A percentile compares a stretch with the other conserved stretches of the same genome.
Conservation (phyloP, 37 sponge, comb jelly and placozoan species). For the Chondrilla cf. caribensis region DNA sequence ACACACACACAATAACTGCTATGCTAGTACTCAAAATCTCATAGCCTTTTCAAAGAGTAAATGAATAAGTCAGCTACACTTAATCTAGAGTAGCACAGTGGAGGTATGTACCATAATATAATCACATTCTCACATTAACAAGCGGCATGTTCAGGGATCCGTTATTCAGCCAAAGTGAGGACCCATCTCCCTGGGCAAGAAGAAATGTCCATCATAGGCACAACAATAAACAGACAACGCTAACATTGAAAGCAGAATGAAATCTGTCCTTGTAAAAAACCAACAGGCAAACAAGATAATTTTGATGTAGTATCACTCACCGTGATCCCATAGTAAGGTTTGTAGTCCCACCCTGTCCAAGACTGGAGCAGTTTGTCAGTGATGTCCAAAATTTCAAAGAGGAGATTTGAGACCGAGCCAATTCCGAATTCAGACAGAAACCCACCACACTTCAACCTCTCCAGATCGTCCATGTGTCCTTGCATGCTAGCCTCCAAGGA, state of each 20-base stretch:
- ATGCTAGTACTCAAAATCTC: too few relatives aligned
- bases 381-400: constrained; percentile 37
- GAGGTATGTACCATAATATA: too few relatives aligned
- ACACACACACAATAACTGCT: too few relatives aligned
- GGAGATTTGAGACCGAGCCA: background rate
- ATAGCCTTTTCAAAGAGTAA: too few relatives aligned
- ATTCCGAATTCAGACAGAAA: constrained; percentile 29
- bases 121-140: background rate
- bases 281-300: background rate
- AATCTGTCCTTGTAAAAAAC: background rate
- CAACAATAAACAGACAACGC: constrained; percentile 1
- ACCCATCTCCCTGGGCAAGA: constrained; percentile 30
- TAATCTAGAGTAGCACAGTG: too few relatives aligned
- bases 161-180: constrained; percentile 56
- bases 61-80: too few relatives aligned
- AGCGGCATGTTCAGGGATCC: constrained; percentile 44
- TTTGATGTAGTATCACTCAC: constrained; percentile 64
- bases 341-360: constrained; percentile 90
- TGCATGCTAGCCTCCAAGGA: constrained; percentile 30
- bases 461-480: constrained; percentile 44
- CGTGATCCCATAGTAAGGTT: constrained; percentile 66
- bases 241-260: background rate
- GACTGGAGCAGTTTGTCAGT: constrained; percentile 72
- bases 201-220: background rate
- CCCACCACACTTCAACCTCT: constrained; percentile 67